Conservation (phyloP, 2,888 invertebrate species). For the Cephus sareptanus region DNA sequence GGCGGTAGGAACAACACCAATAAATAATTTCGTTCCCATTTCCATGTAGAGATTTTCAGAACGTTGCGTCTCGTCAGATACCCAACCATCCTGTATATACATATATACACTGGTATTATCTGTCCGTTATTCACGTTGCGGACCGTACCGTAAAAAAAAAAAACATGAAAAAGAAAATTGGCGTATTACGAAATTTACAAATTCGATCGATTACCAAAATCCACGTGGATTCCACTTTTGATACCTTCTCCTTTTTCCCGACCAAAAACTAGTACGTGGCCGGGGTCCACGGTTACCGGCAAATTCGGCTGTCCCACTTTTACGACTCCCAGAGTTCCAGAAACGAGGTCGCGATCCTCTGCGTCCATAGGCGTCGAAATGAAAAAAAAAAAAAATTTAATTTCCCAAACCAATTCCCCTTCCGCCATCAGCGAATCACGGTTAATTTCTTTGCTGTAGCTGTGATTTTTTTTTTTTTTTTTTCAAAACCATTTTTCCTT, state of each 20-base stretch:
- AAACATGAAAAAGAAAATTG: background rate
- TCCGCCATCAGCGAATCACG: background rate
- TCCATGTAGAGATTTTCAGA: background rate
- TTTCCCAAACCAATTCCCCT: background rate
- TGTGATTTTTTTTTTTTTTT: too few species aligned
- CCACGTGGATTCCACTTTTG: background rate
- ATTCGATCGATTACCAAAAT: background rate
- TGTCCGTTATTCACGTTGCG: too few species aligned
- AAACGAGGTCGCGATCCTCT: background rate
- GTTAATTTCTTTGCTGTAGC: background rate
- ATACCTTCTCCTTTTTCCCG: background rate
- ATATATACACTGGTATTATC: background rate
- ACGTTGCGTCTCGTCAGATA: background rate
- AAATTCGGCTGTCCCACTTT: background rate
- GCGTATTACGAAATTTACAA: background rate
- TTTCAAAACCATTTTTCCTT: too few species aligned
- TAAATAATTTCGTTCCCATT: background rate
- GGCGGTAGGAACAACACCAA: background rate
- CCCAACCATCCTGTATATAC: background rate
- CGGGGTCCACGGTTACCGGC: background rate
- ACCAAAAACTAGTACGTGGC: background rate
- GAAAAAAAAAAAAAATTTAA: background rate
- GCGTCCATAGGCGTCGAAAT: background rate
- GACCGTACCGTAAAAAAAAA: too few species aligned
- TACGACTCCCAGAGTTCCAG: background rate